These are phyloP conservation scores for Nymphalis c-album DNA, from an alignment of 2,888 invertebrate genomes.

Conservation along the genomic window DNA sequence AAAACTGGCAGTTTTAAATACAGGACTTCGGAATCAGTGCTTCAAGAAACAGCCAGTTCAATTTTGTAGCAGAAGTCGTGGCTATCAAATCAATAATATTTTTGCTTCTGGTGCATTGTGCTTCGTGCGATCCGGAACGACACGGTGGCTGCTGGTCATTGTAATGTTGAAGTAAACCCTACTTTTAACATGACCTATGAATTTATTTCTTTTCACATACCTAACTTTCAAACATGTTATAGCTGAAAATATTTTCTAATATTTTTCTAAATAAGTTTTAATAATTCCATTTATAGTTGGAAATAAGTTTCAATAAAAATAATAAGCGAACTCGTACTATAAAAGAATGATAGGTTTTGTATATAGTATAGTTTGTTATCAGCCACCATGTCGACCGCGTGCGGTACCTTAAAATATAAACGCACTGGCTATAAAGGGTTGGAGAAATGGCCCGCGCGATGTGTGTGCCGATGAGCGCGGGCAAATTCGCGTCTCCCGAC, in stretches of 20 bases:
- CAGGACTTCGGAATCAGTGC: slow-evolving; percentile 2
- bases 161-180: slow-evolving; percentile 17
- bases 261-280: too few relatives aligned
- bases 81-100: slow-evolving; percentile 5
- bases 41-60: slow-evolving; percentile 11
- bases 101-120: slow-evolving; percentile 34
- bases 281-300: too few relatives aligned
- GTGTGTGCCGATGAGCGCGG: slow-evolving; percentile 85
- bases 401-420: slow-evolving; percentile 73
- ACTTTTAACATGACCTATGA: neutral
- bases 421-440: slow-evolving; percentile 85
- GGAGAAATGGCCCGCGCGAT: slow-evolving; percentile 94
- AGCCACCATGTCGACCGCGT: slow-evolving; percentile 69
- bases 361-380: slow-evolving; percentile 32
- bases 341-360: too few relatives aligned
- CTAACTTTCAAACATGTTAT: neutral
- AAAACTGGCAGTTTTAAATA: neutral
- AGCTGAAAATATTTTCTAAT: too few relatives aligned
- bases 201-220: too few relatives aligned
- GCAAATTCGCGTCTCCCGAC: slow-evolving; percentile 92
- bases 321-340: too few relatives aligned
- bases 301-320: too few relatives aligned
- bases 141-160: slow-evolving; percentile 58
- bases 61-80: slow-evolving; percentile 13
- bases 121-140: slow-evolving; percentile 46